These are phyloP conservation scores for Clarias fuscus DNA, from an alignment of 2,797 vertebrate species.

Conservation along the genomic window DNA sequence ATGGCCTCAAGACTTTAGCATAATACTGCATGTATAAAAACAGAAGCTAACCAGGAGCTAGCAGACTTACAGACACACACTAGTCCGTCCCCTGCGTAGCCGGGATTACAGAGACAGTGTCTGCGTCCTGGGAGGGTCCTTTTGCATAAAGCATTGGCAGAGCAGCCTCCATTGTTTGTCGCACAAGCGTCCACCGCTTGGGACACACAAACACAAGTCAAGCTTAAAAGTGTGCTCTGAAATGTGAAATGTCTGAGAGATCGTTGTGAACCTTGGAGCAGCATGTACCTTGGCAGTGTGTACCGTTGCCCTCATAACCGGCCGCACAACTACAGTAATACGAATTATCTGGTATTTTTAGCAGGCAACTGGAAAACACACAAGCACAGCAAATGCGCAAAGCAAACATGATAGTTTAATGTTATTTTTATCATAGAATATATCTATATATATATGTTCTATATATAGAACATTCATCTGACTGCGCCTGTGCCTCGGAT, in stretches of 20 bases:
- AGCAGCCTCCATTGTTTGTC: conserved; percentile 82
- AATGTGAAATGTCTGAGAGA: neutral
- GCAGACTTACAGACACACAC: conserved; percentile 81
- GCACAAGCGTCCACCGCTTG: conserved; percentile 81
- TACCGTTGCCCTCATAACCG: conserved; percentile 90
- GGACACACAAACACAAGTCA: neutral
- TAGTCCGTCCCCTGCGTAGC: conserved; percentile 83
- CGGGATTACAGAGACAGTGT: conserved; percentile 75
- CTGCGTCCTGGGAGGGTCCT: conserved; percentile 81
- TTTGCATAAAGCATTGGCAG: conserved; percentile 79
- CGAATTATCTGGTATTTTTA: conserved; percentile 55
- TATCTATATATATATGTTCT: no score
- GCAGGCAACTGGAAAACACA: conserved; percentile 75
- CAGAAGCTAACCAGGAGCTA: neutral
- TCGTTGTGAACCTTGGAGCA: neutral
- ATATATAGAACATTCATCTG: no score
- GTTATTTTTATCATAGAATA: neutral
- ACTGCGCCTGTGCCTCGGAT: neutral
- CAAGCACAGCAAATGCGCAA: neutral
- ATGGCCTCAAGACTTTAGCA: no score
- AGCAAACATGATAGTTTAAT: neutral
- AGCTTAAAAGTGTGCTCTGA: neutral
- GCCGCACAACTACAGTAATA: conserved; percentile 82
- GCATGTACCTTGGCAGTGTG: conserved; percentile 80
- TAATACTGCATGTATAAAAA: neutral